Evolutionary conservation across 1,140 invertebrate species (phyloP).

Genomic region (Ladona fulva): DNA sequence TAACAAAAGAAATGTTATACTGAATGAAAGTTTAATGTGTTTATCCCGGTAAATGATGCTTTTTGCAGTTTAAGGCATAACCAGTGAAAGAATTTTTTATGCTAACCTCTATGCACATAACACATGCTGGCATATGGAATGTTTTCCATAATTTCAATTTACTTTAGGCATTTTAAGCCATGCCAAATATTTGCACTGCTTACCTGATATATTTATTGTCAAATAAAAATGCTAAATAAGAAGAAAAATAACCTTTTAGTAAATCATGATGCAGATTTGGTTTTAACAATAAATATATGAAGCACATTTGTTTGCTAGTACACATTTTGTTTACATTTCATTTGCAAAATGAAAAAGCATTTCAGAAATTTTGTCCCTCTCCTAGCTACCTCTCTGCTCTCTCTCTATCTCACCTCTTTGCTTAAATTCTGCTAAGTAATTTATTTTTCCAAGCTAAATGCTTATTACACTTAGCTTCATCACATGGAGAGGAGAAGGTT

Average conservation of each 20-base stretch:
- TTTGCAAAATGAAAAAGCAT: not conserved
- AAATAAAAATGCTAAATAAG: not conserved
- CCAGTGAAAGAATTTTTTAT: not conserved
- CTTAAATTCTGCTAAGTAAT: constrained; percentile 13
- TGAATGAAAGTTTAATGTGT: too few relatives aligned
- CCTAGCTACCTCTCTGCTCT: constrained; percentile 11
- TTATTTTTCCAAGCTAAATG: not conserved
- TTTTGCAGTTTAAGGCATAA: not conserved
- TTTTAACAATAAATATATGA: not conserved
- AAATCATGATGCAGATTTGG: not conserved
- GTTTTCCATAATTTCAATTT: not conserved
- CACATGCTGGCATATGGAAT: not conserved
- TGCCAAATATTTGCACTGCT: constrained; percentile 11
- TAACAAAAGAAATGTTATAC: too few relatives aligned
- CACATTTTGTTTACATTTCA: not conserved
- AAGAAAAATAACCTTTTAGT: not conserved
- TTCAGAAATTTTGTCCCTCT: constrained; percentile 15
- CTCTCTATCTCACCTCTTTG: not conserved
- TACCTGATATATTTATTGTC: not conserved
- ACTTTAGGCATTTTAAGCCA: not conserved
- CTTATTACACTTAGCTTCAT: not conserved
- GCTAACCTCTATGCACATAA: not conserved
- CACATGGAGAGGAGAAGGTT: not conserved
- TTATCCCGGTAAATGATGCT: too few relatives aligned
- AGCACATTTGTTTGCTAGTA: not conserved